Evolutionary conservation across 2,113 vertebrate genomes (phyloP).

Genomic region (Origma solitaria): DNA sequence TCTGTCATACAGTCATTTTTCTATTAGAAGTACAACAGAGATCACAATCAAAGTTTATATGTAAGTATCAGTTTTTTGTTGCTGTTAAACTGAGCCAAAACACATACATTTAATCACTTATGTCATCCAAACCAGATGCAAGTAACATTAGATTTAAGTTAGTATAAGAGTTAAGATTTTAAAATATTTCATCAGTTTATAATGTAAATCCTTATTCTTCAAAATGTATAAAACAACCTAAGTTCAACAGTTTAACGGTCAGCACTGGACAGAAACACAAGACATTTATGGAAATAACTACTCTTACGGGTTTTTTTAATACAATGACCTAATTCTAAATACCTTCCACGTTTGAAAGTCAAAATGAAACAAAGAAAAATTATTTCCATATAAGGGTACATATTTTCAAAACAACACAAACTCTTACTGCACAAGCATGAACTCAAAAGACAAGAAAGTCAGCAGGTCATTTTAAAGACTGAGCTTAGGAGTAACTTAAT

Average conservation of each 20-base stretch:
- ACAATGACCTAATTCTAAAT: conserved; percentile 19
- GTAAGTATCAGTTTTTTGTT: not conserved
- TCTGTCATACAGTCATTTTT: not conserved
- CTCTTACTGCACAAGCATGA: not conserved
- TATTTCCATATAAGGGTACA: conserved; percentile 12
- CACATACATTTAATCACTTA: not conserved
- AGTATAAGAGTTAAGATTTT: not conserved
- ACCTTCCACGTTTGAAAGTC: not conserved
- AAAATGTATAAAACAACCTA: not conserved
- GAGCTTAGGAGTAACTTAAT: not conserved
- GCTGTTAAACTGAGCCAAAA: not conserved
- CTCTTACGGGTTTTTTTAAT: not conserved
- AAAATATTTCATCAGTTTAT: conserved; percentile 4
- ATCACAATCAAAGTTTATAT: not conserved
- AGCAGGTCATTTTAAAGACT: not conserved
- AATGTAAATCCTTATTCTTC: not conserved
- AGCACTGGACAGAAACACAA: conserved; percentile 29
- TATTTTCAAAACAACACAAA: conserved; percentile 8
- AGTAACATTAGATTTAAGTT: not conserved
- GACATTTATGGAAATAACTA: conserved; percentile 37
- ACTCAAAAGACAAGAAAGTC: not conserved
- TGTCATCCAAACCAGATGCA: not conserved
- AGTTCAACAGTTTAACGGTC: conserved; percentile 40
- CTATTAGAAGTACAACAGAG: not conserved
- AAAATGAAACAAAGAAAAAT: conserved; percentile 33